A percentile compares a stretch with the other conserved stretches of the same genome.
Evolutionary conservation across 2,113 vertebrate genomes (phyloP).

Genomic region (Scopus umbretta): DNA sequence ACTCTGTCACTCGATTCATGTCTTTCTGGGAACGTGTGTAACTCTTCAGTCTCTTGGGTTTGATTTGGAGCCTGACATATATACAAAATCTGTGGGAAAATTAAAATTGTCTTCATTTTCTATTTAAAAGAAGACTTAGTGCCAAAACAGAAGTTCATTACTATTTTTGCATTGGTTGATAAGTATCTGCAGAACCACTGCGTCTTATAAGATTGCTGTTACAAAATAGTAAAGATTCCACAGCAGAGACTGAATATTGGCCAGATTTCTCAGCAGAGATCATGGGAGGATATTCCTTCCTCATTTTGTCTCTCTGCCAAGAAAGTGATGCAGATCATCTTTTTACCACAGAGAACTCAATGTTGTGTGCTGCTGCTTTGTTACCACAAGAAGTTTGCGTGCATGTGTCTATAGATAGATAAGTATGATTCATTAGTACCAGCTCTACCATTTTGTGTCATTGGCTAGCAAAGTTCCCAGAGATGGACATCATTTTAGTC

Average conservation of each 20-base stretch:
- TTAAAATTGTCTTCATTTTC: not conserved
- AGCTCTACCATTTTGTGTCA: not conserved
- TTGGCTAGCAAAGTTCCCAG: not conserved
- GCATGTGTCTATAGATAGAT: rapidly evolving
- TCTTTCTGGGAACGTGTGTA: not conserved
- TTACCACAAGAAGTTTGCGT: not conserved
- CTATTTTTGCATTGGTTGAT: not conserved
- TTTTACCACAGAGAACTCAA: not conserved
- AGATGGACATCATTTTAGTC: not conserved
- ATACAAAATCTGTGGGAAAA: not conserved
- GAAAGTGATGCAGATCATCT: not conserved
- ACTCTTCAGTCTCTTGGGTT: not conserved
- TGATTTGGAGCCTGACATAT: not conserved
- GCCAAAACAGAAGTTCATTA: not conserved
- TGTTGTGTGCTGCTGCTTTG: not conserved
- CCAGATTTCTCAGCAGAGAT: not conserved
- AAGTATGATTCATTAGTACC: not conserved
- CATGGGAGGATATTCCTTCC: not conserved
- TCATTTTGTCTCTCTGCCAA: not conserved
- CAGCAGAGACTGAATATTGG: not conserved
- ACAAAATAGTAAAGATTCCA: not conserved
- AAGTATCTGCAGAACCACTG: not conserved
- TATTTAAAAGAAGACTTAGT: not conserved
- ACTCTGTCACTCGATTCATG: not conserved
- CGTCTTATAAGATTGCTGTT: not conserved